Evolutionary conservation across 2,888 invertebrate genomes (phyloP).

Genomic region (Meghimatium bilineatum): DNA sequence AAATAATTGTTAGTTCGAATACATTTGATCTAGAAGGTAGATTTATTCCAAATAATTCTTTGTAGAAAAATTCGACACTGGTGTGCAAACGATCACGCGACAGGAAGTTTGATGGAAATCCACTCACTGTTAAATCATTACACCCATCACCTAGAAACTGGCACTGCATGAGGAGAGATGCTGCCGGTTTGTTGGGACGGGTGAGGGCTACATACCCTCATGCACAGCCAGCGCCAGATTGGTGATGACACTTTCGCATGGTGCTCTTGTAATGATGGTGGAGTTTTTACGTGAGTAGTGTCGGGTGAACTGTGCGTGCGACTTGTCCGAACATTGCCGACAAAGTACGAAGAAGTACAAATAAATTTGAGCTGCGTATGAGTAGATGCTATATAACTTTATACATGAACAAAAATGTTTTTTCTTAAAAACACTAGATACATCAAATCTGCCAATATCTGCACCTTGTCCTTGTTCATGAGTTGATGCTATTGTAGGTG

Average conservation of each 20-base stretch:
- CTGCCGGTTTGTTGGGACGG: not conserved
- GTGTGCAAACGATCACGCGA: not conserved
- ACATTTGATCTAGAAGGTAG: no score
- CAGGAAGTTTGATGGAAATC: not conserved
- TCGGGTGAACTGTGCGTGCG: not conserved
- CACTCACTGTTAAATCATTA: not conserved
- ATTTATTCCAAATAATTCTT: not conserved
- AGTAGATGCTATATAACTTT: no score
- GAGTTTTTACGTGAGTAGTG: not conserved
- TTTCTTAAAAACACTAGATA: no score
- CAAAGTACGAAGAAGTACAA: not conserved
- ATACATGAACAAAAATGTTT: no score
- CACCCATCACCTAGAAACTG: not conserved
- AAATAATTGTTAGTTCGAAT: no score
- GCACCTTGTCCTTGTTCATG: no score
- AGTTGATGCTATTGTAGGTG: no score
- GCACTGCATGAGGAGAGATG: not conserved
- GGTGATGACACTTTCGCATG: not conserved
- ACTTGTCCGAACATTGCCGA: not conserved
- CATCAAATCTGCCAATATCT: no score
- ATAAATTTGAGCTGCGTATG: no score
- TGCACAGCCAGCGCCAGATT: not conserved
- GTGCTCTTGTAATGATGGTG: not conserved
- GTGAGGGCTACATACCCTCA: not conserved
- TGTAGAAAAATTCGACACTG: not conserved